Base-by-base conservation (phyloP, 2,888 invertebrate species). In the Euphydryas editha region DNA sequence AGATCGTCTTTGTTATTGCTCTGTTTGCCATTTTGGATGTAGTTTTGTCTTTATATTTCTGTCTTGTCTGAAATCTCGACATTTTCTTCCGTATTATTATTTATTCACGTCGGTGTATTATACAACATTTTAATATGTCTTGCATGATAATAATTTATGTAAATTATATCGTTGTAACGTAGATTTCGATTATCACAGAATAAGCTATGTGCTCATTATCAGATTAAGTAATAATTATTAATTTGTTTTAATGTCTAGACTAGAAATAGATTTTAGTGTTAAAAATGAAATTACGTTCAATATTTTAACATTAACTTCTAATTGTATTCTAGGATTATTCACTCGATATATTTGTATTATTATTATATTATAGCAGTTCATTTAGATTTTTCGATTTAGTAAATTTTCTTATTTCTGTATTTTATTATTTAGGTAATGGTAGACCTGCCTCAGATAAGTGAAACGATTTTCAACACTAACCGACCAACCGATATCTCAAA, bases 401-500 rank as follows among this genome's bases (percentile, higher is more conserved):
- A 49, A 51, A 24, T 21, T 24, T 51, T 20, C 4, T 8, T 24
- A 24, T n/a, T 51, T 51, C 15, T 15, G 15, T 24, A 11, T 47
- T 47, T 7, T 21, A 20, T 15, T 24, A 21, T 20, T 15, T 6
- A 13, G 4, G 3, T 11, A 54, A 30, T 15, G 10, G 17, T 6
- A 10, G 15, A 54, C 36, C 17, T 17, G 17, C 36, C 11, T 30
- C 18, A 44, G 42, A 49, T 24, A 63, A 46, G 11, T 57, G 4
- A 47, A 47, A 62, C 11, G 30, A 51, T 42, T 73, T 75, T 76
- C 76, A 76, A 77, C 77, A 76, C 76, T 79, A 80, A 78, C 78
- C 75, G 73, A 76, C 72, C 65, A 72, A 73, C 69, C 69, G 77
- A 79, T 75, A 79, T 78, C 72, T 76, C 75, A 68, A 77, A 75